phyloP scores from a whole-genome alignment of 1,140 invertebrate species.

The Drosophila quadrilineata region DNA sequence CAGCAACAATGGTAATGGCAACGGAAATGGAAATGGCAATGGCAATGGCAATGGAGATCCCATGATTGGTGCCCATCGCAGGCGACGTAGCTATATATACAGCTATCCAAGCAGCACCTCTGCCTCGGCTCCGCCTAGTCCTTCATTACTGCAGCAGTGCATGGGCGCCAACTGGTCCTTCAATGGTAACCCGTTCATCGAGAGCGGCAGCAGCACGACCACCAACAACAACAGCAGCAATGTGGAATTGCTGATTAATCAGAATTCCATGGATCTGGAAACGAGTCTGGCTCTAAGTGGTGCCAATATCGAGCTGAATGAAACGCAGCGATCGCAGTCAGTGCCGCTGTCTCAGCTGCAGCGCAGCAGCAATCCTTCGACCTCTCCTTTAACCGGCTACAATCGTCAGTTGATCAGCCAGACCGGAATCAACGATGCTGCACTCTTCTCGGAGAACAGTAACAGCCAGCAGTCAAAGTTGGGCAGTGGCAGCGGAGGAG shows the following conservation, averaged over 20 bases:
- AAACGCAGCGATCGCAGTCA: slow-evolving; percentile 77
- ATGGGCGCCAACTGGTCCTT: slow-evolving; percentile 49
- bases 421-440: slow-evolving; percentile 13
- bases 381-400: slow-evolving; percentile 46
- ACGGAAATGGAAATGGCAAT: slow-evolving; percentile 22
- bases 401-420: slow-evolving; percentile 55
- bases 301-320: slow-evolving; percentile 53
- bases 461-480: slow-evolving; percentile 73
- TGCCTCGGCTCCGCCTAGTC: slow-evolving; percentile 78
- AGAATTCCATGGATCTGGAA: slow-evolving; percentile 76
- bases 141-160: slow-evolving; percentile 68
- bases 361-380: slow-evolving; percentile 57
- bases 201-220: slow-evolving; percentile 18
- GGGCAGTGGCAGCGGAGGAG: slow-evolving; percentile 26
- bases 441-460: slow-evolving; percentile 70
- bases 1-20: slow-evolving; percentile 21
- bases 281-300: slow-evolving; percentile 55
- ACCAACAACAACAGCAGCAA: slow-evolving; percentile 34
- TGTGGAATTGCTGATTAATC: slow-evolving; percentile 54
- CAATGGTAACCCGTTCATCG: slow-evolving; percentile 28
- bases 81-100: slow-evolving; percentile 60
- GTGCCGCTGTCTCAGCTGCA: slow-evolving; percentile 75
- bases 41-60: slow-evolving; percentile 56
- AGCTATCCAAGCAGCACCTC: slow-evolving; percentile 64
- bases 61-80: slow-evolving; percentile 68